Evolutionary conservation across 2,888 invertebrate genomes (phyloP).

Genomic region (Macropis europaea): DNA sequence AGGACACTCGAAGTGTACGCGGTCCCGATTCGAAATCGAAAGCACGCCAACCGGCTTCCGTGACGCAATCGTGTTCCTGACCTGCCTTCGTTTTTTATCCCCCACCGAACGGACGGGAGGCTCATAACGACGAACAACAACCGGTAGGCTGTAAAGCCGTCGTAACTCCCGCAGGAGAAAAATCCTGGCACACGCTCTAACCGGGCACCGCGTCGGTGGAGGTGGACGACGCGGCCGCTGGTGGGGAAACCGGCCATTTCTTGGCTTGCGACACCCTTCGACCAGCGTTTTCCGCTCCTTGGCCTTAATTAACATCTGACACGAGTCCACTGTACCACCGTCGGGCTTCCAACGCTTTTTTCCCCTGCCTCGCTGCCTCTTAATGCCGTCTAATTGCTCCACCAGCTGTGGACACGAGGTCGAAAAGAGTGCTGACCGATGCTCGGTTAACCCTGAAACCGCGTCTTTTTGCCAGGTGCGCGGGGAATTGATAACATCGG

Average conservation of each 20-base stretch:
- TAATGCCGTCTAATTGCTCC: conserved; percentile 62
- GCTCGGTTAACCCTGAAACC: conserved; percentile 58
- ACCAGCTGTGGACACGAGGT: conserved; percentile 55
- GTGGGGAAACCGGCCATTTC: conserved; percentile 62
- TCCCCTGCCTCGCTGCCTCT: conserved; percentile 30
- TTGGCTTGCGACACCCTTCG: conserved; percentile 74
- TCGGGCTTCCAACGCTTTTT: conserved; percentile 53
- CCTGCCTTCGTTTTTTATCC: conserved; percentile 63
- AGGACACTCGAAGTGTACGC: conserved; percentile 11
- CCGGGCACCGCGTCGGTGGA: conserved; percentile 27
- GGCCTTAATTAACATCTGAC: conserved; percentile 79
- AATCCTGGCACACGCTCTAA: conserved; percentile 72
- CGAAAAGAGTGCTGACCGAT: conserved; percentile 52
- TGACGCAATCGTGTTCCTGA: conserved; percentile 63
- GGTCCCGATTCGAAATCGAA: conserved; percentile 33
- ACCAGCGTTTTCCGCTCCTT: conserved; percentile 75
- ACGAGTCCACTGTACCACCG: conserved; percentile 67
- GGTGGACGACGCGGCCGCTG: conserved; percentile 31
- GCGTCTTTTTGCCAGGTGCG: conserved; percentile 56
- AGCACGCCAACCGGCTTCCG: conserved; percentile 45
- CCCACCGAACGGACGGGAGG: conserved; percentile 41
- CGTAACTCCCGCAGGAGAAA: conserved; percentile 72
- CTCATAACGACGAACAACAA: conserved; percentile 66
- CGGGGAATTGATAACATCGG: conserved; percentile 46
- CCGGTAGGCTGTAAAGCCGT: conserved; percentile 67